These are phyloP conservation scores for Panagrolaimus sp. DNA, from an alignment of 1,140 invertebrate genomes.

Conservation along the genomic window DNA sequence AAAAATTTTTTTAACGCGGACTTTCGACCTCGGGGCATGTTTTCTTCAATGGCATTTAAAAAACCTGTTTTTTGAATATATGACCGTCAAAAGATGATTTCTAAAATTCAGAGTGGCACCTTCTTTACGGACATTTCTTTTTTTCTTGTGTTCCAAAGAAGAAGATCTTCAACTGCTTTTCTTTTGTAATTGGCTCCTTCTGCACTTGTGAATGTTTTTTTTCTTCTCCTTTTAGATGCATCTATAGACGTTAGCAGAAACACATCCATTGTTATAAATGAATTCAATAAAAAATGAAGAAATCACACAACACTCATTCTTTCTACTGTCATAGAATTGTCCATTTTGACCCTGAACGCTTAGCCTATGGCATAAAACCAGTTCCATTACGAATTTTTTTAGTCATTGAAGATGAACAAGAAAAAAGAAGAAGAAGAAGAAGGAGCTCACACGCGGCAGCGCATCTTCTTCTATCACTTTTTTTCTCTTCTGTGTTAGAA, in stretches of 20 bases:
- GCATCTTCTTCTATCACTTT: conserved; percentile 2
- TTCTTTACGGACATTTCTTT: too few relatives aligned
- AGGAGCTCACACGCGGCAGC: not conserved
- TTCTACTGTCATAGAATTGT: conserved; percentile 5
- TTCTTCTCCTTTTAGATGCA: conserved; percentile 2
- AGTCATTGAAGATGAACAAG: not conserved
- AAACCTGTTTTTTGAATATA: not conserved
- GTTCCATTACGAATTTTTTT: conserved; percentile 7
- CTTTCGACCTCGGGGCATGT: not conserved
- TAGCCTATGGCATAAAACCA: conserved; percentile 7
- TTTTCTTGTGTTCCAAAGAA: not conserved
- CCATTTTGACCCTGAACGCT: conserved; percentile 15
- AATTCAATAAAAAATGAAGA: too few relatives aligned
- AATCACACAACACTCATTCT: not conserved
- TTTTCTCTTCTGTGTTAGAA: too few relatives aligned
- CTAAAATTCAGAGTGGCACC: too few relatives aligned
- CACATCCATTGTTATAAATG: too few relatives aligned
- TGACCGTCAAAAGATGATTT: too few relatives aligned
- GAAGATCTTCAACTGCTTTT: not conserved
- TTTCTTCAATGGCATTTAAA: not conserved
- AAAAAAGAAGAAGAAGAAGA: not conserved
- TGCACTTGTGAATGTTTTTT: not conserved
- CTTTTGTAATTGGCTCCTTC: not conserved
- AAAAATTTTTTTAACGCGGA: not conserved
- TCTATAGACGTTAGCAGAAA: not conserved